Conservation (phyloP, 1,140 invertebrate species). For the Solen grandis region DNA sequence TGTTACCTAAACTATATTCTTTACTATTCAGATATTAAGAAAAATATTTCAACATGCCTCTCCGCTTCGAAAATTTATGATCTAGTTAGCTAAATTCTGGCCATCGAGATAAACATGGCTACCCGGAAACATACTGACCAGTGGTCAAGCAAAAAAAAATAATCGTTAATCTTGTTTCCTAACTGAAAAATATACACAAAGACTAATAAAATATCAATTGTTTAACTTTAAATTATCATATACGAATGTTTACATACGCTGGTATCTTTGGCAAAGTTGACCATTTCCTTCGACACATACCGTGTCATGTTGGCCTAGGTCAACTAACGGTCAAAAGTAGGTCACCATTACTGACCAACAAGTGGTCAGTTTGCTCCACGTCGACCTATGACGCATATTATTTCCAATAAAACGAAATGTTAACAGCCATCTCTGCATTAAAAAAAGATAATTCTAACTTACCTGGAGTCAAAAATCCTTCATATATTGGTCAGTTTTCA, state of each 20-base stretch:
- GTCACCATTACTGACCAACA: slow-evolving; percentile 52
- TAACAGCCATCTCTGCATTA: too few relatives aligned
- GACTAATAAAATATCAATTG: too few relatives aligned
- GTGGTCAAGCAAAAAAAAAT: slow-evolving; percentile 14
- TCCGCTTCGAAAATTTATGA: too few relatives aligned
- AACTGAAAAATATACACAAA: too few relatives aligned
- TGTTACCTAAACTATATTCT: too few relatives aligned
- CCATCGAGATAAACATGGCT: slow-evolving; percentile 48
- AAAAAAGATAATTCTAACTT: too few relatives aligned
- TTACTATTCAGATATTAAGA: too few relatives aligned
- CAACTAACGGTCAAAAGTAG: slow-evolving; percentile 55
- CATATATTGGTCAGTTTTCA: slow-evolving; percentile 33
- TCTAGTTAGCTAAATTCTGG: not conserved
- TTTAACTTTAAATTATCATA: slow-evolving; percentile 38
- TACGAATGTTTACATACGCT: slow-evolving; percentile 28
- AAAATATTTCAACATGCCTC: too few relatives aligned
- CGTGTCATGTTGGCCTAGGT: slow-evolving; percentile 55
- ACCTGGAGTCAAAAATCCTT: too few relatives aligned
- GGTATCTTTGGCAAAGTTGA: slow-evolving; percentile 15
- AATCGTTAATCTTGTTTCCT: too few relatives aligned
- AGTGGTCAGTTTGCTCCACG: slow-evolving; percentile 35
- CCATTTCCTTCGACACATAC: slow-evolving; percentile 10
- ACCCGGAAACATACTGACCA: slow-evolving; percentile 47
- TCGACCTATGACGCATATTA: too few relatives aligned
- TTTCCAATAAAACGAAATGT: too few relatives aligned